Base-by-base conservation (phyloP, 23 tunicate genomes). In the Aplidium turbinatum region DNA sequence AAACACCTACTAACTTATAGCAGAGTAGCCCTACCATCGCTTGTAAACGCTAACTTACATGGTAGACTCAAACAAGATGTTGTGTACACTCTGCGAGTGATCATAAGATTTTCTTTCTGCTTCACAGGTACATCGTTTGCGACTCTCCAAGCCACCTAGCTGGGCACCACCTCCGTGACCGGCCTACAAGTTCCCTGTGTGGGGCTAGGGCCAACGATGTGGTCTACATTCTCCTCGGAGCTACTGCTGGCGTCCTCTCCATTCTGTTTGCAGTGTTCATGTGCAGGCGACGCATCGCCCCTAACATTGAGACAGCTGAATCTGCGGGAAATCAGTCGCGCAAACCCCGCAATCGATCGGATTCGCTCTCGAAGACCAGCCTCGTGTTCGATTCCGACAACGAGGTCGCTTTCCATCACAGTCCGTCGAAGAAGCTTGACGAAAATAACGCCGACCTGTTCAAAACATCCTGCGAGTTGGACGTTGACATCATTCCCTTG, bases 241-340 rank as follows among this genome's bases (percentile, higher is more conserved):
- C 38, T 5, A 61, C 24, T 36, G 13, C 36, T 32, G 68, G 38
- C 38, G 24, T 30, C 35, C 28, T 61, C 24, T 5, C 38, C 38
- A 32, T 61, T 4, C 35, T 61, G 35, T 61, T 61, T 28, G 6
- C 24, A 4, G 30, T 61, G 3, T 61, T 61, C 68, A 61, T 61
- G 68, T 61, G 68, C 24, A 35, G 68, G 38, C 36, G 38, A 19
- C 68, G 38, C 4, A 32, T 32, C n/a, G 68, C 68, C n/a, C 38
- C 38, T 9, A 61, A 61, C 35, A 9, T 61, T 5, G 68, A 61
- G 11, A 4, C 30, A 19, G 30, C 28, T 19, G 68, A 61, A 7
- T 5, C 68, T 7, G n/a, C 68, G 35, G 30, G 11, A 4, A 61
- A 9, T n/a, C n/a, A 26, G 24, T 16, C 20, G 9, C 30, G n/a